A percentile compares a stretch with the other conserved stretches of the same genome.
These are phyloP conservation scores for Amphimallon solstitiale DNA, from an alignment of 2,888 invertebrate genomes.

Conservation along the genomic window DNA sequence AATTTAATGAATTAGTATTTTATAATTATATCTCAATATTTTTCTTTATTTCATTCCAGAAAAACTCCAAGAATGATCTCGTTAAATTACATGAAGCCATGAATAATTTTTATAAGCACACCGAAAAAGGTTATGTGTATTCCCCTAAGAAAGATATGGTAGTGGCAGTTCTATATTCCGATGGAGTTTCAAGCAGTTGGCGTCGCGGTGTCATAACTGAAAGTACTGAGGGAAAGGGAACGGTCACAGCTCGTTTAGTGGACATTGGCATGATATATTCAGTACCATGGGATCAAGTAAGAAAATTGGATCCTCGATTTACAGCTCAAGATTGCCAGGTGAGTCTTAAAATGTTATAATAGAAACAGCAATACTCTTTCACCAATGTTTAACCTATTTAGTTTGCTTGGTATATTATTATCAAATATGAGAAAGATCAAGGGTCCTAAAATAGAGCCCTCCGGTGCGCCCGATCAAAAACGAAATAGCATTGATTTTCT, in stretches of 20 bases:
- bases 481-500: too few species aligned
- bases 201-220: constrained; percentile 69
- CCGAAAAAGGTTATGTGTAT: constrained; percentile 44
- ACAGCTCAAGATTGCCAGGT: constrained; percentile 55
- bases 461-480: too few species aligned
- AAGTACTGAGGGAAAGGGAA: constrained; percentile 60
- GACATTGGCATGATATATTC: constrained; percentile 70
- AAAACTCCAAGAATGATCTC: neutral
- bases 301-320: constrained; percentile 62
- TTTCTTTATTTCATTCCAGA: constrained; percentile 1
- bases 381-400: too few species aligned
- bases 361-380: too few species aligned
- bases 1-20: too few species aligned
- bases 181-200: constrained; percentile 64
- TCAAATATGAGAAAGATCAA: too few species aligned
- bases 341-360: constrained; percentile 3
- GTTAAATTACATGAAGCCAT: constrained; percentile 46
- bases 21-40: too few species aligned
- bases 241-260: constrained; percentile 69
- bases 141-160: constrained; percentile 64
- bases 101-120: constrained; percentile 49
- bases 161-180: constrained; percentile 64
- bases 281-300: constrained; percentile 66
- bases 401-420: too few species aligned
- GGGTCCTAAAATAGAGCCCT: too few species aligned